These are phyloP conservation scores for Tringa solitaria DNA, from an alignment of 2,113 vertebrate species.

Conservation along the genomic window DNA sequence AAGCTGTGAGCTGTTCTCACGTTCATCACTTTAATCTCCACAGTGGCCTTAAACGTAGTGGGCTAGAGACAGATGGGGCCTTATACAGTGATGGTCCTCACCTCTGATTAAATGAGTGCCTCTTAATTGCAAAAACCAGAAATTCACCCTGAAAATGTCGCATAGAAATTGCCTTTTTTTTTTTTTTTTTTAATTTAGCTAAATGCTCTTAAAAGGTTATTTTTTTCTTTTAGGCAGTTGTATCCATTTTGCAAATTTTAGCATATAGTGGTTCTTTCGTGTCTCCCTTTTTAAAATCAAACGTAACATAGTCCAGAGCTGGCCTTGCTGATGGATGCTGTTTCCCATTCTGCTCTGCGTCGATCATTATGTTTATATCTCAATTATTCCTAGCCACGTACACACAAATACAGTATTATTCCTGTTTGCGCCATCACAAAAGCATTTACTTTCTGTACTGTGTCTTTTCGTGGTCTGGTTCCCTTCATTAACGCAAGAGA, in stretches of 20 bases:
- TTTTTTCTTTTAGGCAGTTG: not conserved
- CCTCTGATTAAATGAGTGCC: not conserved
- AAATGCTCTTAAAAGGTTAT: not conserved
- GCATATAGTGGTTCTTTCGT: accelerated
- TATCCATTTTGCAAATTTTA: not conserved
- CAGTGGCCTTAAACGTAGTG: accelerated
- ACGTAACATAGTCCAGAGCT: not conserved
- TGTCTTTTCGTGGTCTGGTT: not conserved
- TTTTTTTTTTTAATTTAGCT: not conserved
- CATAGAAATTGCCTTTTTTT: not conserved
- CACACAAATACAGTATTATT: not conserved
- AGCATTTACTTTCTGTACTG: not conserved
- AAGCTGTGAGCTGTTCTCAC: not conserved
- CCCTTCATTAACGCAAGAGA: not conserved
- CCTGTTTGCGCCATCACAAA: not conserved
- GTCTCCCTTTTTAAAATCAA: not conserved
- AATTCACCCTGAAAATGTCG: not conserved
- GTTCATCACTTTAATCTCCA: not conserved
- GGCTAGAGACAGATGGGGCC: not conserved
- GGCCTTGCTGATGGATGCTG: not conserved
- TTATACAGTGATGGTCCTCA: not conserved
- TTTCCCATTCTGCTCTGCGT: not conserved
- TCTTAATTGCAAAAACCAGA: not conserved
- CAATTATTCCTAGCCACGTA: not conserved
- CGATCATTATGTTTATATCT: not conserved